phyloP scores from a whole-genome alignment of 2,113 vertebrate genomes.

The Taurulus bubalis region DNA sequence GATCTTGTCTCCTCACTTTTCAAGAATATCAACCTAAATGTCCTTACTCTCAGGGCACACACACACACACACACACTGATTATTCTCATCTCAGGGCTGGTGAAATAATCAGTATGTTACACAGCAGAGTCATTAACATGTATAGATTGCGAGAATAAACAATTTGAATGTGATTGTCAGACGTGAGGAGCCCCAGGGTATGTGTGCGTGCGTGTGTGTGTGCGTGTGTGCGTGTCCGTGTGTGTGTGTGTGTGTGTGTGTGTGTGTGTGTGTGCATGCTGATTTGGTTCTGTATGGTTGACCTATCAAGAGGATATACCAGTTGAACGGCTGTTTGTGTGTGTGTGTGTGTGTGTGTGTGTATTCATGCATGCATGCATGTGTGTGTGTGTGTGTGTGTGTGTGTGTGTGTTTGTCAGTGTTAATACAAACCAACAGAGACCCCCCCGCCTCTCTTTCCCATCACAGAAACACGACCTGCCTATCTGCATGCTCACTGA shows the following conservation, averaged over 20 bases:
- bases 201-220: constrained; percentile 31
- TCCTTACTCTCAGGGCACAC: not conserved
- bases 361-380: not conserved
- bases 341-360: not conserved
- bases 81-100: not conserved
- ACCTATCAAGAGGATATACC: constrained; percentile 45
- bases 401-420: constrained; percentile 15
- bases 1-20: not conserved
- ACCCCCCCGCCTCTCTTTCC: constrained; percentile 27
- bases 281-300: constrained; percentile 46
- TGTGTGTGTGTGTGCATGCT: not conserved
- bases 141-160: constrained; percentile 43
- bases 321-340: constrained; percentile 9
- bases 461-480: constrained; percentile 61
- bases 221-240: not conserved
- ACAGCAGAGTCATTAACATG: constrained; percentile 49
- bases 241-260: constrained; percentile 12
- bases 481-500: constrained; percentile 78
- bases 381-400: not conserved
- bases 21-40: not conserved
- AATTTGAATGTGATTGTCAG: constrained; percentile 50
- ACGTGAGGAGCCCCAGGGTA: constrained; percentile 30
- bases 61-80: not conserved
- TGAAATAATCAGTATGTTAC: constrained; percentile 44
- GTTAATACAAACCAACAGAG: constrained; percentile 56